Conservation (phyloP, 2,888 invertebrate genomes). For the Drosophila cognata region DNA sequence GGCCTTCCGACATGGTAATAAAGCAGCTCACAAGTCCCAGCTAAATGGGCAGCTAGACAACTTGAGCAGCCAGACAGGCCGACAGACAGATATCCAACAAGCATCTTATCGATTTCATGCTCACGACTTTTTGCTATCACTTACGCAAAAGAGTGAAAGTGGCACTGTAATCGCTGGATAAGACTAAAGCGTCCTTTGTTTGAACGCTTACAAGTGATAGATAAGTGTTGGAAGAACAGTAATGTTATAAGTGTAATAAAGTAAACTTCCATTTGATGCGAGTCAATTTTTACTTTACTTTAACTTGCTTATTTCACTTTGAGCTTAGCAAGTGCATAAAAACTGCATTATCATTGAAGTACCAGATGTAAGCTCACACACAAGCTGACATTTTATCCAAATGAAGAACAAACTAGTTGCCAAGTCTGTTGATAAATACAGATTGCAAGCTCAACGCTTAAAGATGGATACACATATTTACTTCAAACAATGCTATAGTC, state of each 20-base stretch:
- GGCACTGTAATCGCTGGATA: slow-evolving; percentile 39
- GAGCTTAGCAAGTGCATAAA: neutral
- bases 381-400: too few relatives aligned
- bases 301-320: neutral
- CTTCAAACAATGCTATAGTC: neutral
- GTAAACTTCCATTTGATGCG: neutral
- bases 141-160: slow-evolving; percentile 45
- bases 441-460: neutral
- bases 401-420: neutral
- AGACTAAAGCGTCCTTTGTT: slow-evolving; percentile 20
- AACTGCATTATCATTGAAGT: neutral
- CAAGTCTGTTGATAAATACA: neutral
- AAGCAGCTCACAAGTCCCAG: slow-evolving; percentile 35
- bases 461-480: neutral
- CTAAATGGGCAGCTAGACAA: slow-evolving; percentile 19
- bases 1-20: slow-evolving; percentile 38
- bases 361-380: neutral
- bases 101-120: slow-evolving; percentile 72
- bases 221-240: slow-evolving; percentile 18
- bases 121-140: slow-evolving; percentile 50
- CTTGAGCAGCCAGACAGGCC: slow-evolving; percentile 3
- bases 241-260: neutral
- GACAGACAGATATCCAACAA: slow-evolving; percentile 6
- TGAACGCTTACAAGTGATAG: slow-evolving; percentile 26
- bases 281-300: neutral